Base-by-base conservation (phyloP, 1,140 invertebrate species). In the Campoletis sonorensis region DNA sequence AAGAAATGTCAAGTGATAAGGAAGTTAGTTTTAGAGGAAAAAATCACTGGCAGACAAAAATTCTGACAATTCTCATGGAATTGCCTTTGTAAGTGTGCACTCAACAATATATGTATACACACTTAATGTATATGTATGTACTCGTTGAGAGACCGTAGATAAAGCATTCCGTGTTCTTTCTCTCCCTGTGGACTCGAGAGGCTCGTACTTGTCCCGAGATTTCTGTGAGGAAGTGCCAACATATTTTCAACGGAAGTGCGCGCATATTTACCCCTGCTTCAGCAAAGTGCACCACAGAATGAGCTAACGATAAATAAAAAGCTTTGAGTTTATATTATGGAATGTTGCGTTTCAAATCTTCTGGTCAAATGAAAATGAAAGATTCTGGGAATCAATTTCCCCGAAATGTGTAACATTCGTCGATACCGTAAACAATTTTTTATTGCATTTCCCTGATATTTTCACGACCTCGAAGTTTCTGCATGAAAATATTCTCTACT, bases 151-250 rank as follows among this genome's bases (percentile, higher is more conserved):
- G 72, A 75, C 72, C 11, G 49, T 26, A 75, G 72, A 75, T 75
- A 75, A 75, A 75, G 72, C 72, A 49, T 75, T 75, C 72, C 72
- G 72, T 75, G 72, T 75, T 75, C 72, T 75, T 75, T 21, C 37
- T 21, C 51, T 5, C 54, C 13, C 0, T 51, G 40, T 73, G 21
- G 45, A 73, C 45, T 73, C 71, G 45, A 73, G 71, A 58, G 54
- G 45, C 40, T 49, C 71, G 1, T 37, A 21, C 21, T 27, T 23
- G 71, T 21, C 37, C 21, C 40, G 71, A 23, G 71, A 73, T 73
- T 73, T 73, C 45, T 73, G 37, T 73, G 26, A 51, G 71, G 37
- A 73, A 73, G 71, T 73, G 71, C 71, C 33, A 73, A 58, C 54
- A 21, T 37, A 73, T 51, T 73, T 10, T 40, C 37, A 73, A 27